Evolutionary conservation across 2,113 vertebrate genomes (phyloP), one percentile per base, ranked within the genome.

Genomic region (Aspidoscelis tigris): DNA sequence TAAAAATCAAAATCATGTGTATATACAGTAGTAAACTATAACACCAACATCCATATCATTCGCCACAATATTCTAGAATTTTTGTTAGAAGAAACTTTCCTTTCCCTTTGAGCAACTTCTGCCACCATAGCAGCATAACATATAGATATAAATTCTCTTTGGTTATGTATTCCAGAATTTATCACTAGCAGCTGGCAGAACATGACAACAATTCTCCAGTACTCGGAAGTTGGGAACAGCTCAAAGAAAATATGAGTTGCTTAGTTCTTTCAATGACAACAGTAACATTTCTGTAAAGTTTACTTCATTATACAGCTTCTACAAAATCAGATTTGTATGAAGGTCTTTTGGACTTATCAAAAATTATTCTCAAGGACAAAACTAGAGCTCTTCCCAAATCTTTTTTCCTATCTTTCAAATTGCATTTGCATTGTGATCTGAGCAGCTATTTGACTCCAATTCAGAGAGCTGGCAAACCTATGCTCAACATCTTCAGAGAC

Each of bases 71-170:
- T 47, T 65, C 53, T 53, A 4, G 71, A 86, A 18, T 70, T 83
- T 83, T 71, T 73, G 71, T 72, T 64, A 11, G 50, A 41, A 70
- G 24, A 69, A 75, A 20, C 2, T 1, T 87, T 76, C 0, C 0
- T 71, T 21, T 41, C 26, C 41, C 55, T 76, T 81, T 84, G 39
- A 61, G 50, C 9, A 66, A 79, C 76, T 43, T 72, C 85, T 88
- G 21, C 64, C 33, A 33, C 43, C 24, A 21, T 10, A 41, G 70
- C 6, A 20, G 21, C 14, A 26, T 39, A 3, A 1, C 11, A 9
- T 61, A 75, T 5, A 39, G 64, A 85, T 33, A 81, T 44, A 82
- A 44, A 22, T 10, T 81, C 69, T 77, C 16, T 65, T 39, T 61
- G 33, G 66, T 26, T 81, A 83, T 70, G 39, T 47, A 24, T 26